These are phyloP conservation scores for Dastarcus helophoroides DNA, from an alignment of 2,888 invertebrate genomes.

Conservation along the genomic window DNA sequence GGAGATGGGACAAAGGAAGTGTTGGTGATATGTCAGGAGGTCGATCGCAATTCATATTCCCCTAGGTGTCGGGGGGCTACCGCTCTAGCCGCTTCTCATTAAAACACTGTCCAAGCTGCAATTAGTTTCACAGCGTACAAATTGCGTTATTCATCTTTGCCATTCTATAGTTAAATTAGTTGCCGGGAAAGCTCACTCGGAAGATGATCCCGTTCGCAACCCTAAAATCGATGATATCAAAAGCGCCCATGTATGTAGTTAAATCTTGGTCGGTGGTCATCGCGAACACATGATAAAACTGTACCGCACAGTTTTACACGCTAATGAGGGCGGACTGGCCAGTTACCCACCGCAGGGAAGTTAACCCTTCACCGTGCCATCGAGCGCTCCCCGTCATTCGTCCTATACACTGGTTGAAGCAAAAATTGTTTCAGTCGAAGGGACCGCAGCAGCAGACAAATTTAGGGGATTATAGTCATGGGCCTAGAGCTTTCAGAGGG, in stretches of 20 bases:
- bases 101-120: constrained; percentile 40
- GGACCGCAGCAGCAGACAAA: too few species aligned
- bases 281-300: constrained; percentile 33
- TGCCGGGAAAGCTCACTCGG: too few species aligned
- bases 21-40: constrained; percentile 31
- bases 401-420: too few species aligned
- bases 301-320: constrained; percentile 39
- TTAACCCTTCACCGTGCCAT: too few species aligned
- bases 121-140: constrained; percentile 39
- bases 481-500: too few species aligned
- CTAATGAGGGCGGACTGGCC: constrained; percentile 40
- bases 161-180: constrained; percentile 19
- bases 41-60: constrained; percentile 37
- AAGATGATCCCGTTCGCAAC: too few species aligned
- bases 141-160: constrained; percentile 42
- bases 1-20: constrained; percentile 11
- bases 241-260: too few species aligned
- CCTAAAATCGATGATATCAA: too few species aligned
- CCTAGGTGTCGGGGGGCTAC: constrained; percentile 35
- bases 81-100: constrained; percentile 38
- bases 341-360: constrained; percentile 40
- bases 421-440: too few species aligned
- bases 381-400: too few species aligned
- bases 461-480: too few species aligned
- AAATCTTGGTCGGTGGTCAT: constrained; percentile 11